A percentile compares a stretch with the other conserved stretches of the same genome.
Conservation (phyloP, 1,140 invertebrate species). For the Ctenoplectra terminalis region DNA sequence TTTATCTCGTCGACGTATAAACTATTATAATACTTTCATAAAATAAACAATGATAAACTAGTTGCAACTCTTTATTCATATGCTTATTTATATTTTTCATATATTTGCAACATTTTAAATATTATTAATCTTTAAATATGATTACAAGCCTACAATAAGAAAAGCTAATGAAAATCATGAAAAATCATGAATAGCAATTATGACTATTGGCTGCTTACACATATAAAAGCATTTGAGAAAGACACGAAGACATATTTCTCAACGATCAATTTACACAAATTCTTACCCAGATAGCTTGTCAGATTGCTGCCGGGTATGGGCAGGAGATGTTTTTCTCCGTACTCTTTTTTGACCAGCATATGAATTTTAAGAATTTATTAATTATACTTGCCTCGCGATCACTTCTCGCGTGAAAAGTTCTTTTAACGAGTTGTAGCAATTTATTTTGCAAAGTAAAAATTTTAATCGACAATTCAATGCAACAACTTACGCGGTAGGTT, state of each 20-base stretch:
- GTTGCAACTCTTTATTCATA: constrained; percentile 1
- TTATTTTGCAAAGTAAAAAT: background rate
- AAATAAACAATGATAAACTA: background rate
- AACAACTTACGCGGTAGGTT: constrained; percentile 85
- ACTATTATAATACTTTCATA: background rate
- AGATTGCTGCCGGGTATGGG: constrained; percentile 81
- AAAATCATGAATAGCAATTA: constrained; percentile 5
- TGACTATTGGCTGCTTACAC: constrained; percentile 8
- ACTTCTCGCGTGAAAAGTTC: background rate
- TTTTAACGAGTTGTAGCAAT: background rate
- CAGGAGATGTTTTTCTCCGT: constrained; percentile 88
- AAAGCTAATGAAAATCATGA: background rate
- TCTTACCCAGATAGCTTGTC: constrained; percentile 80
- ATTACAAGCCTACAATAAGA: constrained; percentile 12
- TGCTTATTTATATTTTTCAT: constrained; percentile 7
- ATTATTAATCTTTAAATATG: background rate
- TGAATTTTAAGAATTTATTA: constrained; percentile 74
- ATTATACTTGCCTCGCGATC: constrained; percentile 48
- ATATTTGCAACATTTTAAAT: background rate
- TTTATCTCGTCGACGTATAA: background rate
- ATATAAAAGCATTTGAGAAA: constrained; percentile 39
- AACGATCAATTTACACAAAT: constrained; percentile 31
- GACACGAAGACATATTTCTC: constrained; percentile 20
- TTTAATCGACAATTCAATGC: background rate
- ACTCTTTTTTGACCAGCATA: constrained; percentile 85